Evolutionary conservation across 2,888 invertebrate genomes (phyloP).

Genomic region (Syrista parreyssii): DNA sequence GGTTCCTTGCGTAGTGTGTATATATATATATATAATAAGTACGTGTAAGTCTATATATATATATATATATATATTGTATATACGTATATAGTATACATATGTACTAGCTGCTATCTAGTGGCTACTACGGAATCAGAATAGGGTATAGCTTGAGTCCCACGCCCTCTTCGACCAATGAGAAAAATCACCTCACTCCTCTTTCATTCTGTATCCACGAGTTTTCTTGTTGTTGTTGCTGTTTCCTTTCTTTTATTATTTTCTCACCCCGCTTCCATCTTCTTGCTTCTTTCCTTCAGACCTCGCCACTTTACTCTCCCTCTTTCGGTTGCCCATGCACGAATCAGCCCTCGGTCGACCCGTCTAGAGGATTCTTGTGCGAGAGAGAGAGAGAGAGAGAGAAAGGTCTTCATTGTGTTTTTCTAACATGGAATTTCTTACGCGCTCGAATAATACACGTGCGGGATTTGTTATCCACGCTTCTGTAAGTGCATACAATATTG

Average conservation of each 20-base stretch:
- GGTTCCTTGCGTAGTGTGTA: neutral
- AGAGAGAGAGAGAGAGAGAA: neutral
- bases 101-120: neutral
- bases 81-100: neutral
- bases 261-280: slow-evolving; percentile 9
- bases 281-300: slow-evolving; percentile 2
- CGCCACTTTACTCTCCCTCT: neutral
- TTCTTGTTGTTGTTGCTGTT: neutral
- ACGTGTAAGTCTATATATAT: neutral
- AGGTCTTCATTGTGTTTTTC: neutral
- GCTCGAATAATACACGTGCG: neutral
- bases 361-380: too few species aligned
- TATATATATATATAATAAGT: neutral
- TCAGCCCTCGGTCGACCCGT: neutral
- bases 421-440: neutral
- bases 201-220: slow-evolving; percentile 15
- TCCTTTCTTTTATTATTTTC: neutral
- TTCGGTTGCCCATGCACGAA: neutral
- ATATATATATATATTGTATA: neutral
- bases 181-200: slow-evolving; percentile 47
- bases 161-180: slow-evolving; percentile 50
- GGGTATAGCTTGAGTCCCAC: slow-evolving; percentile 37
- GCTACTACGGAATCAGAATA: neutral
- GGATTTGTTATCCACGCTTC: neutral
- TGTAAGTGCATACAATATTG: neutral